Conservation (phyloP, 2,888 invertebrate genomes). For the Cheilosia grossa region DNA sequence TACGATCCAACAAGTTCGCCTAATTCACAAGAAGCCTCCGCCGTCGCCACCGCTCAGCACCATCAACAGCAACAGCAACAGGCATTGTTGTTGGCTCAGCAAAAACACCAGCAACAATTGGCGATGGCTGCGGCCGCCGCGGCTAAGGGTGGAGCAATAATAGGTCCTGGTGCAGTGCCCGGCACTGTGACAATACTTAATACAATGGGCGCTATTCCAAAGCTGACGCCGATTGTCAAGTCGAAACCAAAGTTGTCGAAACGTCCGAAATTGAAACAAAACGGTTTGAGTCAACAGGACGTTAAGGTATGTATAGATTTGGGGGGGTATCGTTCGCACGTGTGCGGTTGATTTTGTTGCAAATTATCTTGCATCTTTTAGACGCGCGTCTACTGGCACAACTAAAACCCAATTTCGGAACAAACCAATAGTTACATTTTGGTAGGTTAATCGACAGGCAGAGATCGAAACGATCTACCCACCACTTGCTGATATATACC, state of each 20-base stretch:
- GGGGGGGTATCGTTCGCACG: slow-evolving; percentile 8
- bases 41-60: slow-evolving; percentile 75
- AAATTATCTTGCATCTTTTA: too few species aligned
- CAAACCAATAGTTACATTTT: too few species aligned
- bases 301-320: slow-evolving; percentile 64
- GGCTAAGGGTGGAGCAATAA: slow-evolving; percentile 79
- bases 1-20: slow-evolving; percentile 85
- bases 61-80: slow-evolving; percentile 81
- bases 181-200: slow-evolving; percentile 79
- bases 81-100: slow-evolving; percentile 79
- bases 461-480: too few species aligned
- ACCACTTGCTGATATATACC: too few species aligned
- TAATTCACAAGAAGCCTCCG: slow-evolving; percentile 78
- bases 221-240: slow-evolving; percentile 82
- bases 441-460: too few species aligned
- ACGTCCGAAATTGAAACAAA: slow-evolving; percentile 82
- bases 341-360: background rate
- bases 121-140: slow-evolving; percentile 78
- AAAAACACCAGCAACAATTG: slow-evolving; percentile 80
- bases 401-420: too few species aligned
- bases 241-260: slow-evolving; percentile 82
- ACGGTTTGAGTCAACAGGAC: slow-evolving; percentile 79
- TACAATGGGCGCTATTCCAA: slow-evolving; percentile 82
- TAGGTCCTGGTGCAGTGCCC: slow-evolving; percentile 78
- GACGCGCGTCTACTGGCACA: too few species aligned